These are phyloP conservation scores for Pterocles gutturalis DNA, from an alignment of 2,113 vertebrate species.

Conservation along the genomic window DNA sequence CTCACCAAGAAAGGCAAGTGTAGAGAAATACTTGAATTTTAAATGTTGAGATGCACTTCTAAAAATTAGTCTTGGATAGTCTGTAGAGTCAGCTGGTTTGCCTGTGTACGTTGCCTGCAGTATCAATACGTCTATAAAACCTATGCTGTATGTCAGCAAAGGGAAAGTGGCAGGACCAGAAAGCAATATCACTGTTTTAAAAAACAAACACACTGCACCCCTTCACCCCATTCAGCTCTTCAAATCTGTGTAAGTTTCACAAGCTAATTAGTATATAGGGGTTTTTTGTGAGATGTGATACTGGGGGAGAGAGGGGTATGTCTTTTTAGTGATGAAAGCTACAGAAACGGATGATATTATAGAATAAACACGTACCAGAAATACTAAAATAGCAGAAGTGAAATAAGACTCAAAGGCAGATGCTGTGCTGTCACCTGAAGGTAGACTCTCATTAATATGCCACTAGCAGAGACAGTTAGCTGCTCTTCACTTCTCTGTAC, in stretches of 20 bases:
- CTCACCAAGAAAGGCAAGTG: not conserved
- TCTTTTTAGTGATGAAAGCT: not conserved
- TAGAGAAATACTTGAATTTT: not conserved
- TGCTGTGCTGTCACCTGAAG: not conserved
- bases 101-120: rapidly evolving
- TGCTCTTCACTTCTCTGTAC: not conserved
- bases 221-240: not conserved
- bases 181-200: not conserved
- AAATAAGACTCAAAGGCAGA: not conserved
- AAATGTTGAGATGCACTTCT: not conserved
- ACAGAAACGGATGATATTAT: not conserved
- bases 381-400: not conserved
- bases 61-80: not conserved
- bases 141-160: not conserved
- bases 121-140: not conserved
- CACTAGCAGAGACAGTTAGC: not conserved
- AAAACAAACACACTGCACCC: not conserved
- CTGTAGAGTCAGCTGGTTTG: not conserved
- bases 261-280: not conserved
- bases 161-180: not conserved
- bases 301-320: not conserved
- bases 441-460: not conserved
- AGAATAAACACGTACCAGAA: not conserved
- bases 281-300: not conserved
- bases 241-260: not conserved